phyloP scores from a whole-genome alignment of 2,797 vertebrate species.

The Chrysocyon brachyurus region DNA sequence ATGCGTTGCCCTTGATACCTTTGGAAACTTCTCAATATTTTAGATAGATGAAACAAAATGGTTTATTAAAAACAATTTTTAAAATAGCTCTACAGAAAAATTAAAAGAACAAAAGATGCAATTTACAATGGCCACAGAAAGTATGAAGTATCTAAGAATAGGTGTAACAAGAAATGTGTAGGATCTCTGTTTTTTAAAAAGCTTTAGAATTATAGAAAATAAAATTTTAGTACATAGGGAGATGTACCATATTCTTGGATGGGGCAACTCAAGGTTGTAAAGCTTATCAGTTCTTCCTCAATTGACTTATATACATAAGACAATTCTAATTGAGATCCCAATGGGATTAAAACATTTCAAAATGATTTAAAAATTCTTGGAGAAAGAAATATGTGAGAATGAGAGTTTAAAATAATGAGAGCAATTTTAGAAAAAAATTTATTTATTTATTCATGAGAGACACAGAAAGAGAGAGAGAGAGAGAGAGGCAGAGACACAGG shows the following conservation, averaged over 20 bases:
- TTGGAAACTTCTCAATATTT: not conserved
- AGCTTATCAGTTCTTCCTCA: not conserved
- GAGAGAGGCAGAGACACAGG: not conserved
- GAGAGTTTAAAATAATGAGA: not conserved
- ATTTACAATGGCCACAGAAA: not conserved
- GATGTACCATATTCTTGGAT: not conserved
- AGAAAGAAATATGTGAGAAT: not conserved
- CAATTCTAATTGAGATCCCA: not conserved
- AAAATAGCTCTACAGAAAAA: not conserved
- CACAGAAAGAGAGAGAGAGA: not conserved
- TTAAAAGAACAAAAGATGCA: not conserved
- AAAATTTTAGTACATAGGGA: not conserved
- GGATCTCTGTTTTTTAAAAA: not conserved
- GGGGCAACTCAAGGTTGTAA: not conserved
- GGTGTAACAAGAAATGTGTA: not conserved
- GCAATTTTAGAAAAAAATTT: not conserved
- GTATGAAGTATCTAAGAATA: not conserved
- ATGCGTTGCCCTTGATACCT: not conserved
- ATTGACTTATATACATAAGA: not conserved
- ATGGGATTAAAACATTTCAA: not conserved
- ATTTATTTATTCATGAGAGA: not conserved
- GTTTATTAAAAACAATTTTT: not conserved
- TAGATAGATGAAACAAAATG: not conserved
- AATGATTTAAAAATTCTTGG: not conserved
- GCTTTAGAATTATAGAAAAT: not conserved